phyloP scores from a whole-genome alignment of 35 echinoderm and acorn worm genomes.

The Apostichopus parvimensis region DNA sequence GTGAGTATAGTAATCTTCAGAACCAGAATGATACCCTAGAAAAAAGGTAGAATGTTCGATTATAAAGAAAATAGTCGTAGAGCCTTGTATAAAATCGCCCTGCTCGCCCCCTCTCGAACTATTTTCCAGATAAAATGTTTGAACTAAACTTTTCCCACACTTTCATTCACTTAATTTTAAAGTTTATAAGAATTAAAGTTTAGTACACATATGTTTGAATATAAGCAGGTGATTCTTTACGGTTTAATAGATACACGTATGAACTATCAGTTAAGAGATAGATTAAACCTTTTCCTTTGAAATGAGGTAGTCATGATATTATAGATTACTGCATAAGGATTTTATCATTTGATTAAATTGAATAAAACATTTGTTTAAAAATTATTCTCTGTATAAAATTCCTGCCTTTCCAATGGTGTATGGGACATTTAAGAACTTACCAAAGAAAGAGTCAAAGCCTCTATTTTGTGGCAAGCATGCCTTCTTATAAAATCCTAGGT shows the following conservation, averaged over 20 bases:
- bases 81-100: too few species aligned
- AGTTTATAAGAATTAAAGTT: too few species aligned
- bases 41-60: background rate
- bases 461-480: constrained; percentile 58
- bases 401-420: background rate
- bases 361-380: background rate
- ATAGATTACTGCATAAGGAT: background rate
- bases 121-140: too few species aligned
- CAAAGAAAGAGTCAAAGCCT: constrained; percentile 68
- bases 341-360: background rate
- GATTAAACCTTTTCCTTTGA: too few species aligned
- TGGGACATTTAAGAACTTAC: background rate
- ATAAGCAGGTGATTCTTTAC: too few species aligned
- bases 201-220: too few species aligned
- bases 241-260: too few species aligned
- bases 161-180: too few species aligned
- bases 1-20: constrained; percentile 63
- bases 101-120: too few species aligned
- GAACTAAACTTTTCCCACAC: too few species aligned
- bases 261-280: too few species aligned
- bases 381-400: background rate
- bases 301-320: background rate
- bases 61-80: too few species aligned
- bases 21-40: constrained; percentile 52
- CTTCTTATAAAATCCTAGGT: constrained; percentile 72